Base-by-base conservation (phyloP, 1,140 invertebrate genomes). In the Macrostomum lignano region DNA sequence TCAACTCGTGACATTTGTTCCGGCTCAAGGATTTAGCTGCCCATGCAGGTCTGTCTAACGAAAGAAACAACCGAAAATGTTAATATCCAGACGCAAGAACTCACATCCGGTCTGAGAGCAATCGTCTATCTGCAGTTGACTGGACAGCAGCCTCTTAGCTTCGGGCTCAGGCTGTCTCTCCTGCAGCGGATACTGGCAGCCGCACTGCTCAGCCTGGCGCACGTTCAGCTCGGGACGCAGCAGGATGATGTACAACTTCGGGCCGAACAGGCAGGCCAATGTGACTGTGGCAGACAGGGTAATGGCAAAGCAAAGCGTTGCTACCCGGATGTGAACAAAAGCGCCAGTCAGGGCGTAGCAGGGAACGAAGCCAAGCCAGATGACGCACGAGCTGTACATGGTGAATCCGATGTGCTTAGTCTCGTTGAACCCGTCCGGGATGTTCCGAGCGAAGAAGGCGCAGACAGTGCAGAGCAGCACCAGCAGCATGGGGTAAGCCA, bases 241-340 rank as follows among this genome's bases (percentile, higher is more conserved):
- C 25, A 91, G 56, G 41, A 91, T 86, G 44, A 91, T 86, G 57
- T 86, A 86, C 10, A 88, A 51, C 67, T 86, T 84, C 14, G 78
- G 78, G n/a, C 71, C 67, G 52, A 84, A 86, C 25, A 86, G 66
- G 52, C 78, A 86, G 17, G 68, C 69, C 26, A 84, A 65, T 2
- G 76, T 75, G 38, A 84, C 77, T 34, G 72, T 77, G 33, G 77
- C 76, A 44, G 74, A 77, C 13, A 84, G 62, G 31, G 73, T 77
- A 44, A 84, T 79, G 24, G 77, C 77, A 44, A 82, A 71, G 24
- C 73, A 77, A 72, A 84, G 76, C 40, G 74, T 77, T 25, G 74
- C 78, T 40, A 82, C 72, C 35, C 77, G 65, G 25, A 86, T 57
- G 2, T 73, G 41, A 17, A 50, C 51, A 32, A 45, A 72, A 50